Conservation (phyloP, 2,888 invertebrate genomes). For the Pantelozetes paolii region DNA sequence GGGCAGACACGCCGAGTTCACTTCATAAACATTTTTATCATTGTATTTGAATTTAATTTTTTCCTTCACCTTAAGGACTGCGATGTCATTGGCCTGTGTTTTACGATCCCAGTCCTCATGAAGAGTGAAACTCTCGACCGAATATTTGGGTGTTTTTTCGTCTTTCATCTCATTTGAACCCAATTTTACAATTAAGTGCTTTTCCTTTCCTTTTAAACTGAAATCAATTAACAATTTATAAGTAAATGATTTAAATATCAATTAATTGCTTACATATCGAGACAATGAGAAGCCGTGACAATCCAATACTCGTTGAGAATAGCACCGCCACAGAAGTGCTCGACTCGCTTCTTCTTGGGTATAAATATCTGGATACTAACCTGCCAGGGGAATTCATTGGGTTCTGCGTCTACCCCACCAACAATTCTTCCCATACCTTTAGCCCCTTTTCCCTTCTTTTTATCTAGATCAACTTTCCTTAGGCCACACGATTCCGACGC, state of each 20-base stretch:
- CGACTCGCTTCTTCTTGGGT: not conserved
- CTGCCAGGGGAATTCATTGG: not conserved
- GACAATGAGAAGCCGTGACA: conserved; percentile 45
- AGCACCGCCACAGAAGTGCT: conserved; percentile 44
- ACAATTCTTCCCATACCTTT: conserved; percentile 9
- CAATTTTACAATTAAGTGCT: not conserved
- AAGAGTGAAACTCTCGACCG: not conserved
- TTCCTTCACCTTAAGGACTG: conserved; percentile 15
- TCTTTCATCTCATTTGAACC: conserved; percentile 14
- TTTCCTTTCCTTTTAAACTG: conserved; percentile 13
- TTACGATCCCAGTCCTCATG: conserved; percentile 30
- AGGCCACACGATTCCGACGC: conserved; percentile 1
- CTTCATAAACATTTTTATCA: not conserved
- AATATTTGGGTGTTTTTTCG: not conserved
- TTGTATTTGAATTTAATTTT: conserved; percentile 3
- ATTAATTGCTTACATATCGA: conserved; percentile 33
- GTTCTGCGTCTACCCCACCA: not conserved
- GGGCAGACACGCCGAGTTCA: conserved; percentile 35
- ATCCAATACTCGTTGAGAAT: conserved; percentile 42
- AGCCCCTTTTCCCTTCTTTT: not conserved
- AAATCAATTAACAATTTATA: not conserved
- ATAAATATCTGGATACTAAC: not conserved
- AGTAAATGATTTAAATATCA: not conserved
- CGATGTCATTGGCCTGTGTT: conserved; percentile 33
- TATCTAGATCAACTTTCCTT: not conserved